Evolutionary conservation across 2,797 vertebrate genomes (phyloP).

Genomic region (Hapalemur alaotrensis): DNA sequence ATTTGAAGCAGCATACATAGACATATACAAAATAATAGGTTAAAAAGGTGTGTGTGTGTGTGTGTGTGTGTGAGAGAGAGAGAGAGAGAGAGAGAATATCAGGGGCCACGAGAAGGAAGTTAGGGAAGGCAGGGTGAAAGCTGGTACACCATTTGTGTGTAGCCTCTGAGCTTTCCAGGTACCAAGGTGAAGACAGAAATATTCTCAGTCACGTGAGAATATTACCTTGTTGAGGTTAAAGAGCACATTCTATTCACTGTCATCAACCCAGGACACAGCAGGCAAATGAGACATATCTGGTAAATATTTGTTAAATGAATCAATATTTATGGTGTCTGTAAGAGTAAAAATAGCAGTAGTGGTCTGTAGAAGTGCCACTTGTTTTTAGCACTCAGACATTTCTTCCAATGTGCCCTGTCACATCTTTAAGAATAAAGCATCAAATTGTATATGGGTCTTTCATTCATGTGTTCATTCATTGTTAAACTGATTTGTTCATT

Average conservation of each 20-base stretch:
- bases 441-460: not conserved
- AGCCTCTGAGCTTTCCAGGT: not conserved
- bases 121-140: not conserved
- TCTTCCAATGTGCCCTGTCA: not conserved
- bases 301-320: not conserved
- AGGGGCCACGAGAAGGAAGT: not conserved
- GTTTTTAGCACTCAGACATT: not conserved
- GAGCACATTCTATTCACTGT: not conserved
- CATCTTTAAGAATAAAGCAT: not conserved
- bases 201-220: not conserved
- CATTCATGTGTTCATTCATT: not conserved
- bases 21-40: not conserved
- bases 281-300: not conserved
- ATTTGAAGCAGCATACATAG: not conserved
- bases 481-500: not conserved
- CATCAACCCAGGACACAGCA: not conserved
- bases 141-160: not conserved
- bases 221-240: not conserved
- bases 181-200: not conserved
- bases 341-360: not conserved
- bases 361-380: not conserved
- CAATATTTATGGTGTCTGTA: not conserved
- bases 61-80: not conserved
- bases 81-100: no score
- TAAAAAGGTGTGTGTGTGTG: not conserved